Conservation (phyloP, 1,140 invertebrate species). For the Coenobita brevimanus region DNA sequence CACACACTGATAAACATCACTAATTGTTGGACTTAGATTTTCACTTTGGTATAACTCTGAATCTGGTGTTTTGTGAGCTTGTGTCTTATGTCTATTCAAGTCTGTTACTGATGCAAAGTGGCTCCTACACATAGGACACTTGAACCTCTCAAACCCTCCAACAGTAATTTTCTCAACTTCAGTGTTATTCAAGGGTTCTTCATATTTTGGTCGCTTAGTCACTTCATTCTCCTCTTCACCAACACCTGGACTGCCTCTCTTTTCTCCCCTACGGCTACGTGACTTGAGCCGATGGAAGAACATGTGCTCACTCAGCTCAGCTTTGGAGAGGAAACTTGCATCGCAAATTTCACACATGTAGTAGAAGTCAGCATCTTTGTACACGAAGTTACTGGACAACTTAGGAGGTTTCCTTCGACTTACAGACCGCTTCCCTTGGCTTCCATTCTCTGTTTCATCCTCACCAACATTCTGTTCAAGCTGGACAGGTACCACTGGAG, state of each 20-base stretch:
- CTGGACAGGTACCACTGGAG: background rate
- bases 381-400: slow-evolving; percentile 34
- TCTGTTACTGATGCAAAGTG: slow-evolving; percentile 40
- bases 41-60: background rate
- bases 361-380: slow-evolving; percentile 45
- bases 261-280: slow-evolving; percentile 47
- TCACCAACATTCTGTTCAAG: background rate
- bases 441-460: background rate
- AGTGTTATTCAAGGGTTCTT: background rate
- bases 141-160: slow-evolving; percentile 43
- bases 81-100: slow-evolving; percentile 42
- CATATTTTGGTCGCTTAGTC: slow-evolving; percentile 24
- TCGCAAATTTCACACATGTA: slow-evolving; percentile 62
- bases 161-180: slow-evolving; percentile 28
- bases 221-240: slow-evolving; percentile 21
- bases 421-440: background rate
- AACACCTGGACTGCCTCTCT: background rate
- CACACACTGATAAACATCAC: slow-evolving; percentile 38
- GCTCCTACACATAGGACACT: slow-evolving; percentile 35
- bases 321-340: slow-evolving; percentile 52
- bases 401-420: slow-evolving; percentile 30
- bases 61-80: slow-evolving; percentile 33
- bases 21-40: background rate
- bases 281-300: slow-evolving; percentile 59
- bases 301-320: slow-evolving; percentile 57